Evolutionary conservation across 2,113 vertebrate species (phyloP).

Genomic region (Tringa solitaria): DNA sequence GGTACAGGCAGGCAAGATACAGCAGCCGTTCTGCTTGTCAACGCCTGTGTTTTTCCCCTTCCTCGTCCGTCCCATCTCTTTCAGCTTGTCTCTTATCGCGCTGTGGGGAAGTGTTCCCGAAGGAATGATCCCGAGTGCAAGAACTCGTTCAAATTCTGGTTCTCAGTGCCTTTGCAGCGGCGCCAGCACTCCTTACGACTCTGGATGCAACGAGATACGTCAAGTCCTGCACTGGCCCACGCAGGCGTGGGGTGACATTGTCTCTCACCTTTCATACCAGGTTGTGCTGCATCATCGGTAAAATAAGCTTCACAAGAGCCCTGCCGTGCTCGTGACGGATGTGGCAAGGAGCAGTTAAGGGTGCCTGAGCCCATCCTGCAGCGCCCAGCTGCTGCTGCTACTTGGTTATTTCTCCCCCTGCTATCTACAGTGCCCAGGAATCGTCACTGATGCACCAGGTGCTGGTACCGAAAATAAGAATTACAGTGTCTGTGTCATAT

Average conservation of each 20-base stretch:
- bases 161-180: background rate
- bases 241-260: background rate
- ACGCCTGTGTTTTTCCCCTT: background rate
- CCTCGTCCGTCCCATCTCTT: background rate
- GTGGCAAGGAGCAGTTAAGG: background rate
- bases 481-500: background rate
- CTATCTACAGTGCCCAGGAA: background rate
- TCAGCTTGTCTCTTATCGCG: background rate
- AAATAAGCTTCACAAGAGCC: background rate
- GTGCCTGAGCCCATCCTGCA: background rate
- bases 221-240: background rate
- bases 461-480: background rate
- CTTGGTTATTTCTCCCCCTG: background rate
- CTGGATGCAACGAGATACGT: background rate
- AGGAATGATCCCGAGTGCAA: background rate
- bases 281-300: background rate
- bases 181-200: accelerated
- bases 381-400: background rate
- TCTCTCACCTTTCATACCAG: background rate
- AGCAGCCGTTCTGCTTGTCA: background rate
- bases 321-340: background rate
- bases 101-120: background rate
- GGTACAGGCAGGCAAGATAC: background rate
- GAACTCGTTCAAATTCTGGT: background rate
- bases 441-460: background rate